Conservation (phyloP, 2,888 invertebrate genomes). For the Phrixothrix hirtus region DNA sequence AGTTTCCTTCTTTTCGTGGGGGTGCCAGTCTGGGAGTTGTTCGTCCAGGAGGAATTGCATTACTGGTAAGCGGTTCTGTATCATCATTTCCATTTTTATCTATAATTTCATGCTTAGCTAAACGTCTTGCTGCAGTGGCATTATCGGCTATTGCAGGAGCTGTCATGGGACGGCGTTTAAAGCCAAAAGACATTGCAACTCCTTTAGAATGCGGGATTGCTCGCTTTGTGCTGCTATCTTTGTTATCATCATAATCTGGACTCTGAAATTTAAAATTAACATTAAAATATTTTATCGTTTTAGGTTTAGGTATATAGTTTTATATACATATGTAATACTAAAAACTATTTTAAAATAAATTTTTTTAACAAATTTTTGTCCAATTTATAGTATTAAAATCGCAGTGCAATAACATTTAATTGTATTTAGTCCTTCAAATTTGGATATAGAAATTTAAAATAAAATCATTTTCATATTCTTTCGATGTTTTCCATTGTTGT, state of each 20-base stretch:
- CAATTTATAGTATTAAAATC: no score
- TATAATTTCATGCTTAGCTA: slow-evolving; percentile 56
- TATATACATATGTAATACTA: no score
- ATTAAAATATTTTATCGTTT: slow-evolving; percentile 3
- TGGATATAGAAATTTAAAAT: no score
- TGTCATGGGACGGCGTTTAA: slow-evolving; percentile 68
- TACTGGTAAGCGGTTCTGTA: slow-evolving; percentile 48
- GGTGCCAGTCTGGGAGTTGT: slow-evolving; percentile 68
- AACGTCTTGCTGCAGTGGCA: slow-evolving; percentile 50
- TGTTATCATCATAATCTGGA: slow-evolving; percentile 68
- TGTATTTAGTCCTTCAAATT: no score
- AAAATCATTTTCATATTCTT: no score
- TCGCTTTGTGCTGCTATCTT: slow-evolving; percentile 53
- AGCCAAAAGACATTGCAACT: slow-evolving; percentile 83
- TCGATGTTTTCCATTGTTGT: no score
- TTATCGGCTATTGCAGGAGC: slow-evolving; percentile 48
- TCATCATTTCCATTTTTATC: slow-evolving; percentile 50
- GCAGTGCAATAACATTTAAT: no score
- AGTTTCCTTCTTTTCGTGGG: slow-evolving; percentile 68
- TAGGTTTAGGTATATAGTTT: no score
- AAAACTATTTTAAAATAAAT: no score
- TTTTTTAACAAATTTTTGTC: no score
- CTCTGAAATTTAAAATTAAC: slow-evolving; percentile 53
- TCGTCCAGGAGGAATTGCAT: slow-evolving; percentile 60
- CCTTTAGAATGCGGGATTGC: slow-evolving; percentile 62